Evolutionary conservation across 2,797 vertebrate genomes (phyloP).

Genomic region (Chiloscyllium punctatum): DNA sequence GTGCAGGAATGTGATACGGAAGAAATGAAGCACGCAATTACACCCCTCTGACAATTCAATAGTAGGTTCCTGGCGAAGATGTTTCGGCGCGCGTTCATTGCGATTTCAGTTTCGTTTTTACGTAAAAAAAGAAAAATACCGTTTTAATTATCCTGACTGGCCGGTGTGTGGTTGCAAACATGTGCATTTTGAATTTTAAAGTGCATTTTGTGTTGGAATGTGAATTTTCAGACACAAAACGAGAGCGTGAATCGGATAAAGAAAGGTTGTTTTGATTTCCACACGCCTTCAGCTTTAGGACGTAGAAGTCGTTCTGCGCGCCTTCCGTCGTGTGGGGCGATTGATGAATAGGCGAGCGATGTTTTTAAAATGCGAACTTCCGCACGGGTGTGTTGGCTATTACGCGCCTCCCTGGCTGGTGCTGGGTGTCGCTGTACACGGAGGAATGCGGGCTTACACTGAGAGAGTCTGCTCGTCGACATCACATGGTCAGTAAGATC

Average conservation of each 20-base stretch:
- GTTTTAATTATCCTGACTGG: background rate
- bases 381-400: too few relatives aligned
- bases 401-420: too few relatives aligned
- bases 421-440: too few relatives aligned
- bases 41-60: background rate
- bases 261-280: background rate
- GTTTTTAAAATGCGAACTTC: too few relatives aligned
- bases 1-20: background rate
- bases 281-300: background rate
- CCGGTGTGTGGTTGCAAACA: background rate
- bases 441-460: too few relatives aligned
- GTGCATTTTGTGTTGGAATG: background rate
- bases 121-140: background rate
- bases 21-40: background rate
- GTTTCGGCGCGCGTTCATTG: background rate
- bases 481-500: too few relatives aligned
- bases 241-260: background rate
- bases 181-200: background rate
- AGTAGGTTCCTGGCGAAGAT: background rate
- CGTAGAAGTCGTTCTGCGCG: background rate
- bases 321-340: too few relatives aligned
- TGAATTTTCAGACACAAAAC: background rate
- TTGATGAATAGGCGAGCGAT: too few relatives aligned
- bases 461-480: too few relatives aligned
- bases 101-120: background rate